Percentiles rank a stretch among this genome's conserved stretches.
Evolutionary conservation across 2,113 vertebrate species (phyloP).

Genomic region (Anoura caudifer): DNA sequence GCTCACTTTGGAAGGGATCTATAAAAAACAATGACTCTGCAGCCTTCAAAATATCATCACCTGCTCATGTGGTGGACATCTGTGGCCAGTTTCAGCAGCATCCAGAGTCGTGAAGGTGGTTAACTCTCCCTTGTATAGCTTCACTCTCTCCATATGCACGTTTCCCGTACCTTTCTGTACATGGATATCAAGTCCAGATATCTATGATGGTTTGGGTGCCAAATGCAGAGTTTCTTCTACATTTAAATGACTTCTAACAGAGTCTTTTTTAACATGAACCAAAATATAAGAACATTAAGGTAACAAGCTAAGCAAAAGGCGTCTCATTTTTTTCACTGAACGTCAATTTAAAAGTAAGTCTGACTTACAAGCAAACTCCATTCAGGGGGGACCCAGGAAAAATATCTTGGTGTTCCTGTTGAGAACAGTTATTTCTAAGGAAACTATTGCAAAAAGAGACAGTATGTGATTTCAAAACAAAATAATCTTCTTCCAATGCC

Average conservation of each 20-base stretch:
- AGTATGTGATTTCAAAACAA: not conserved
- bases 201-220: too few relatives aligned
- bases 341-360: not conserved
- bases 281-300: not conserved
- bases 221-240: not conserved
- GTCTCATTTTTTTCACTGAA: not conserved
- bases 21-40: constrained; percentile 63
- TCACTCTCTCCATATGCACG: constrained; percentile 47
- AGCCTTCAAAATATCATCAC: constrained; percentile 49
- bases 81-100: constrained; percentile 6
- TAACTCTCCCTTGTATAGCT: not conserved
- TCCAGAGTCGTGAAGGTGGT: not conserved
- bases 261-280: not conserved
- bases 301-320: not conserved
- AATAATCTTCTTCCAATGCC: not conserved
- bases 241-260: not conserved
- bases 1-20: constrained; percentile 59
- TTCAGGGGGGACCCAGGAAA: not conserved
- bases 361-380: not conserved
- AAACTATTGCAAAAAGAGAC: not conserved
- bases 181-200: not conserved
- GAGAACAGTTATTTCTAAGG: not conserved
- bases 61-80: constrained; percentile 80
- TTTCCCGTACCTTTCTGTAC: constrained; percentile 15
- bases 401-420: not conserved